Conservation (phyloP, 92 coral and sea anemone genomes). For the Palythoa grandis region DNA sequence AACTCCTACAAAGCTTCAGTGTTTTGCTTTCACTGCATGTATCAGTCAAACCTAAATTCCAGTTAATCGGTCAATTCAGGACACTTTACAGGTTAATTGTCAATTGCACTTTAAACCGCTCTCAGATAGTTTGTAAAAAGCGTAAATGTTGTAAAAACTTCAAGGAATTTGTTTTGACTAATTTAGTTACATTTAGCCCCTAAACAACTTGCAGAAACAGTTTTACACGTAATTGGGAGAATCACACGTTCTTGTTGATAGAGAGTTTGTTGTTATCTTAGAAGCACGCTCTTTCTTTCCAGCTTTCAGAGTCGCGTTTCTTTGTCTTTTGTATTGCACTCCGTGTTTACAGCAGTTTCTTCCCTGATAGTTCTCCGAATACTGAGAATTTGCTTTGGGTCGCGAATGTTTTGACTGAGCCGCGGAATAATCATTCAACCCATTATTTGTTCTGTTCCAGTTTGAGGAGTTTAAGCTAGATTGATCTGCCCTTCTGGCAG, state of each 20-base stretch:
- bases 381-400: background rate
- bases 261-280: background rate
- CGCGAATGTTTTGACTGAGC: conserved; percentile 36
- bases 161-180: too few species aligned
- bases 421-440: conserved; percentile 31
- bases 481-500: conserved; percentile 16
- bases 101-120: too few species aligned
- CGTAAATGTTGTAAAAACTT: too few species aligned
- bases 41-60: too few species aligned
- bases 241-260: conserved; percentile 3
- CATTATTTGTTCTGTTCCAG: conserved; percentile 30
- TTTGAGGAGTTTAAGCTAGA: conserved; percentile 16
- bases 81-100: too few species aligned
- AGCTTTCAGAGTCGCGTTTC: background rate
- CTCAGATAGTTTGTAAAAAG: too few species aligned
- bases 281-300: background rate
- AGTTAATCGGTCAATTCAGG: too few species aligned
- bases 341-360: conserved; percentile 22
- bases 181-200: too few species aligned
- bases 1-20: too few species aligned
- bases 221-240: conserved; percentile 35
- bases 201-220: background rate
- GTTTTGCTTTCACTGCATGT: too few species aligned
- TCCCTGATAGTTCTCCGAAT: background rate
- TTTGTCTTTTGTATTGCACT: background rate